Conservation (phyloP, 1,140 invertebrate species). For the Dufourea novaeangliae region DNA sequence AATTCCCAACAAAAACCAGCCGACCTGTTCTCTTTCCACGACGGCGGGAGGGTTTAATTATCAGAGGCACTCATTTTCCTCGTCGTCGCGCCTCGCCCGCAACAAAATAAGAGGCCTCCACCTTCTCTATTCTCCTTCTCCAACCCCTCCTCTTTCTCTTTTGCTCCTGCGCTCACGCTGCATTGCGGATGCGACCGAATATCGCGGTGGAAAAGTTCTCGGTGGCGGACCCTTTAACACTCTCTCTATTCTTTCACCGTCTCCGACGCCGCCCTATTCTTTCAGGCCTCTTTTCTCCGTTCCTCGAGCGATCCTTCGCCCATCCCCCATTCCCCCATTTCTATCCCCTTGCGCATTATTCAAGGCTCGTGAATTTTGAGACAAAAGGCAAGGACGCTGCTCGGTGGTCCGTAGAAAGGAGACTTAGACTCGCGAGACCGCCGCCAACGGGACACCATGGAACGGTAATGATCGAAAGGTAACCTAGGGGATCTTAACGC, state of each 20-base stretch:
- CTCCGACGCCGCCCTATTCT: neutral
- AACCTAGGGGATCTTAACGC: neutral
- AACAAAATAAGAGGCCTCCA: slow-evolving; percentile 38
- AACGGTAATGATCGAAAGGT: slow-evolving; percentile 28
- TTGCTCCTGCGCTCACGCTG: neutral
- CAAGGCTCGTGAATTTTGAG: slow-evolving; percentile 39
- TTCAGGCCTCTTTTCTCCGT: neutral
- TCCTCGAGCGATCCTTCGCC: neutral
- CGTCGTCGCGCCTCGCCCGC: slow-evolving; percentile 45
- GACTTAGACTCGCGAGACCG: neutral
- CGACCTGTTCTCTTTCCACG: slow-evolving; percentile 49
- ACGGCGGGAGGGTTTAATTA: slow-evolving; percentile 42
- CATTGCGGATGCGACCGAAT: slow-evolving; percentile 46
- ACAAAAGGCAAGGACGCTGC: slow-evolving; percentile 36
- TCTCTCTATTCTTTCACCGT: slow-evolving; percentile 18
- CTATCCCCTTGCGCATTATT: slow-evolving; percentile 53
- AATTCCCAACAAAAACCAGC: slow-evolving; percentile 37
- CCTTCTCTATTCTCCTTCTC: neutral
- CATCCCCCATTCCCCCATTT: too few relatives aligned
- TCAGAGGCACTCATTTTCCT: slow-evolving; percentile 52
- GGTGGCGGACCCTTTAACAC: slow-evolving; percentile 33
- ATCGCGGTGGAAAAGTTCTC: slow-evolving; percentile 37
- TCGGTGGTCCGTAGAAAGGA: neutral
- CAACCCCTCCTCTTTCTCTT: neutral
- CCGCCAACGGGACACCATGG: slow-evolving; percentile 14